Base-by-base conservation (phyloP, 1,140 invertebrate genomes). In the Drosophila truncata region DNA sequence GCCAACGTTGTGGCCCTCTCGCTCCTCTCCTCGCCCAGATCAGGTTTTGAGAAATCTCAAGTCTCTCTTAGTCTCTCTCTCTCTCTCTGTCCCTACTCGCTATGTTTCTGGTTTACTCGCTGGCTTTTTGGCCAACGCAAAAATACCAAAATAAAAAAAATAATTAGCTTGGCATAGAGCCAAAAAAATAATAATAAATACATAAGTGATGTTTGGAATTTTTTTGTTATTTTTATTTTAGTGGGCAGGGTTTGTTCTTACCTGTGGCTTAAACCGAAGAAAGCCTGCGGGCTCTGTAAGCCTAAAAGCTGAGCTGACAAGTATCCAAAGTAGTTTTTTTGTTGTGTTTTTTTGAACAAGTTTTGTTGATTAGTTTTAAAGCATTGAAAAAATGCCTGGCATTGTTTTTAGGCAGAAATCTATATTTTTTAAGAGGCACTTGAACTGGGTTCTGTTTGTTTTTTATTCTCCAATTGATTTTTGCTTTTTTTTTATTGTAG, bases 71-170 rank as follows among this genome's bases (percentile, higher is more conserved):
- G 25, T 61, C 54, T 55, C 57, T 55, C 42, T 49, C 9, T 49
- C 25, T 49, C 16, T 49, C 14, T 27, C 61, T 73, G 39, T 80
- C 63, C 52, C 35, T 46, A 90, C 85, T 88, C 85, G 85, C 47
- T 76, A 41, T 13, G 18, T 66, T 25, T 37, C 2, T 37, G 20
- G 50, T 18, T 13, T 54, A 90, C 85, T 88, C 85, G 85, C 78
- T 66, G 66, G 49, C 69, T 63, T 90, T 88, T 84, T 90, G 81
- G 84, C 78, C 83, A 87, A 72, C 81, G 79, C 79, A 69, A 85
- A 82, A 82, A 82, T 78, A 78, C 64, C 60, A 69, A 80, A 73
- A 77, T 60, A 60, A 46, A 47, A 60, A 52, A 65, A 35, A 54
- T 83, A 86, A 86, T 87, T 83, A 86, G 83, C 83, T 47, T 27